Evolutionary conservation across 2,113 vertebrate genomes (phyloP).

Genomic region (Noturus placidus): DNA sequence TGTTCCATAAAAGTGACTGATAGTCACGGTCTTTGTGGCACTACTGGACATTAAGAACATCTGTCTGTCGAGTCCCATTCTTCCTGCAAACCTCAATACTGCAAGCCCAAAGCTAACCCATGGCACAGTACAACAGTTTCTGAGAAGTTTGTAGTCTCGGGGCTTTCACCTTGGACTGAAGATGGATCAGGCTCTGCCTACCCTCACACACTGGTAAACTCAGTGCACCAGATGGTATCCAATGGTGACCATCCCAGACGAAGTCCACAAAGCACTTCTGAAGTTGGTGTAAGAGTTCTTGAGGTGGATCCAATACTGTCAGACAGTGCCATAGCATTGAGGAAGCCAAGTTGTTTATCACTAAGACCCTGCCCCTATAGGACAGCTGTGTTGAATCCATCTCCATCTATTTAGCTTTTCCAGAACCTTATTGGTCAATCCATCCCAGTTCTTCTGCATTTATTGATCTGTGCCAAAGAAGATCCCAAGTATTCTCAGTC

Average conservation of each 20-base stretch:
- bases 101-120: neutral
- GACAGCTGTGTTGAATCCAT: neutral
- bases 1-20: no score
- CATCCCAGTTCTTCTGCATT: no score
- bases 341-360: no score
- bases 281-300: neutral
- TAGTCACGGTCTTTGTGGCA: neutral
- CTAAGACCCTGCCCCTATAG: neutral
- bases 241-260: neutral
- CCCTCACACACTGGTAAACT: no score
- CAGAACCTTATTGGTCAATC: no score
- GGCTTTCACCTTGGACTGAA: no score
- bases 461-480: neutral
- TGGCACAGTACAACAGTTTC: neutral
- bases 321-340: no score
- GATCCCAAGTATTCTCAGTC: neutral
- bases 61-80: no score
- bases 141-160: no score
- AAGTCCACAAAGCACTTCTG: neutral
- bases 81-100: neutral
- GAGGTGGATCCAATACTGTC: no score
- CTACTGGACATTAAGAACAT: neutral
- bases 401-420: no score
- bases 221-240: neutral
- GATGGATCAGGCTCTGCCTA: no score